Conservation (phyloP, 2,113 vertebrate species). For the Aegithalos caudatus region DNA sequence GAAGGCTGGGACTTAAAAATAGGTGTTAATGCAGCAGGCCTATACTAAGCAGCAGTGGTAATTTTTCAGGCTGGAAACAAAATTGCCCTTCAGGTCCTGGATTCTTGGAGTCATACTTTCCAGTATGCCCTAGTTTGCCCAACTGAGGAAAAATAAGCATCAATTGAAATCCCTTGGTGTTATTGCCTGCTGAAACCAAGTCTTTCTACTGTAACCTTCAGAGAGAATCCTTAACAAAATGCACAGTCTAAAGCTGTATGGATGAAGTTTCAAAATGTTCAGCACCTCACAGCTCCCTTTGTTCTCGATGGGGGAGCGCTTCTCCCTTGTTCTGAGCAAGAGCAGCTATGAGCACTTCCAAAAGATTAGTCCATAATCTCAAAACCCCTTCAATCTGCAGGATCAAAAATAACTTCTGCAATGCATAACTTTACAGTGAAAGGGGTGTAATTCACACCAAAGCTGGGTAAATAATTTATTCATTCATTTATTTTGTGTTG, state of each 20-base stretch:
- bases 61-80: neutral
- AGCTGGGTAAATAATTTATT: neutral
- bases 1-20: neutral
- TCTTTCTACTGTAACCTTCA: neutral
- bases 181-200: neutral
- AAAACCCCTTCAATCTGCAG: neutral
- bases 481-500: neutral
- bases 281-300: neutral
- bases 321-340: neutral
- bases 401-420: neutral
- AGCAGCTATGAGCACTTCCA: neutral
- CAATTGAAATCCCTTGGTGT: neutral
- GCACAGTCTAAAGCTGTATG: neutral
- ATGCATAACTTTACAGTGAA: neutral
- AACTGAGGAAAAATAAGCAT: neutral
- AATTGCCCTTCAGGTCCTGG: neutral
- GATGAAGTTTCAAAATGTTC: neutral
- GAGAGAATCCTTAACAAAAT: conserved; percentile 19
- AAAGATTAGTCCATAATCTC: neutral
- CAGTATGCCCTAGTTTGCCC: neutral
- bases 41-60: neutral
- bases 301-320: neutral
- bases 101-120: neutral
- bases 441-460: neutral
- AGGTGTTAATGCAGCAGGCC: neutral